These are phyloP conservation scores for Mugil cephalus DNA, from an alignment of 2,113 vertebrate genomes.

Conservation along the genomic window DNA sequence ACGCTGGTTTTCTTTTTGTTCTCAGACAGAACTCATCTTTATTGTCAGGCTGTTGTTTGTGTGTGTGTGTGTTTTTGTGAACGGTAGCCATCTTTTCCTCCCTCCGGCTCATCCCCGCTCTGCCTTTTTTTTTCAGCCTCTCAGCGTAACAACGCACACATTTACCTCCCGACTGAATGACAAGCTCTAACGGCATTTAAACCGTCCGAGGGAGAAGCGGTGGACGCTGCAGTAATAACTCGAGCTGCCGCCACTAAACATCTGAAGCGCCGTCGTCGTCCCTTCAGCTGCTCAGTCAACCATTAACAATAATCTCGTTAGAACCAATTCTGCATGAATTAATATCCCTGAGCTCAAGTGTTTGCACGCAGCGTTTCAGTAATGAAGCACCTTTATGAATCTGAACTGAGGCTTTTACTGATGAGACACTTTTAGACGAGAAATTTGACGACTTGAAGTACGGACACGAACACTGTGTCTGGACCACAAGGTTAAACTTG, in stretches of 20 bases:
- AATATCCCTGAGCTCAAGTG: conserved; percentile 40
- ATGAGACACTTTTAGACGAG: conserved; percentile 18
- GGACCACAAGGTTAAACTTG: too few species aligned
- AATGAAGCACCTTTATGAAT: conserved; percentile 33
- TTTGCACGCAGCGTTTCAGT: conserved; percentile 47
- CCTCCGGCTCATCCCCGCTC: conserved; percentile 40
- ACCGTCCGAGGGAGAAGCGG: conserved; percentile 40
- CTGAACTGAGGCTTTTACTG: conserved; percentile 18
- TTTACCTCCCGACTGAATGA: conserved; percentile 54
- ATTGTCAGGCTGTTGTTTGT: conserved; percentile 57
- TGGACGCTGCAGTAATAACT: conserved; percentile 49
- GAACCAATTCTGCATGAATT: conserved; percentile 36
- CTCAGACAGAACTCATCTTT: conserved; percentile 71
- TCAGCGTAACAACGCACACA: background rate
- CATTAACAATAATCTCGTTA: conserved; percentile 53
- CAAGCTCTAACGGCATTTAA: conserved; percentile 58
- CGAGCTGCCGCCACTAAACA: conserved; percentile 46
- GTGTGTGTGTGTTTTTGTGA: conserved; percentile 26
- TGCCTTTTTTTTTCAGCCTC: conserved; percentile 21
- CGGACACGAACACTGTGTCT: too few species aligned
- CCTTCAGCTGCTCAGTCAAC: conserved; percentile 37
- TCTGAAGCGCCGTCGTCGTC: conserved; percentile 21
- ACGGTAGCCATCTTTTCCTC: conserved; percentile 55
- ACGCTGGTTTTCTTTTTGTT: conserved; percentile 47
- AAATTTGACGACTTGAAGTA: too few species aligned